Base-by-base conservation (phyloP, 2,113 vertebrate genomes). In the Aphyosemion australe region DNA sequence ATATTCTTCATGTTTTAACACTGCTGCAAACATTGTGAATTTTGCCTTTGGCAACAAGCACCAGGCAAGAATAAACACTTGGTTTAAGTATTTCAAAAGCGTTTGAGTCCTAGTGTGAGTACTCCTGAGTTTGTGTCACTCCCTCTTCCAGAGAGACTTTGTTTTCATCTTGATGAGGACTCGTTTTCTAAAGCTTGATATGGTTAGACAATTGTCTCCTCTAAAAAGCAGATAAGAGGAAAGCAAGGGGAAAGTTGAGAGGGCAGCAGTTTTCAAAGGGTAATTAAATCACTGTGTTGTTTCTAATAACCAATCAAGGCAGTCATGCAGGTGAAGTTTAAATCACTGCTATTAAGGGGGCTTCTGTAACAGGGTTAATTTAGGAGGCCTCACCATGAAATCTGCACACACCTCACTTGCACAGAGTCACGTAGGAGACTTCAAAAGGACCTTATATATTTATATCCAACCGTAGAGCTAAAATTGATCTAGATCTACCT, bases 221-320 rank as follows among this genome's bases (percentile, higher is more conserved):
- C 31, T 5, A 41, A 56, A 48, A 62, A 69, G 46, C 59, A 65
- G 41, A 78, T 61, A 45, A 51, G 58, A 14, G 7, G 57, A 55
- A 14, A 50, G 60, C 1, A 15, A 63, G 58, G 55, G 50, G 52
- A 67, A 56, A 69, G 65, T 64, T 61, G 57, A 78, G 68, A 79
- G 62, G 70, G 68, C 66, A 61, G 61, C 60, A 60, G 69, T 72
- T 72, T 67, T 72, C 43, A 65, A 81, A 80, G 72, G 72, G 13
- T 80, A 84, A 86, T 85, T 82, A 85, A 88, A 80, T 89, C 70
- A 82, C 55, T 69, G 71, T 82, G 80, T 78, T 82, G 66, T 77
- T 80, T 82, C 77, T 75, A 80, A 80, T 67, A 54, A 80, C 74
- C 61, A 80, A 85, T 91, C 74, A 88, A 79, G 51, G 72, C 77